Conservation (phyloP, 2,888 invertebrate species). For the Antheraea yamamai region DNA sequence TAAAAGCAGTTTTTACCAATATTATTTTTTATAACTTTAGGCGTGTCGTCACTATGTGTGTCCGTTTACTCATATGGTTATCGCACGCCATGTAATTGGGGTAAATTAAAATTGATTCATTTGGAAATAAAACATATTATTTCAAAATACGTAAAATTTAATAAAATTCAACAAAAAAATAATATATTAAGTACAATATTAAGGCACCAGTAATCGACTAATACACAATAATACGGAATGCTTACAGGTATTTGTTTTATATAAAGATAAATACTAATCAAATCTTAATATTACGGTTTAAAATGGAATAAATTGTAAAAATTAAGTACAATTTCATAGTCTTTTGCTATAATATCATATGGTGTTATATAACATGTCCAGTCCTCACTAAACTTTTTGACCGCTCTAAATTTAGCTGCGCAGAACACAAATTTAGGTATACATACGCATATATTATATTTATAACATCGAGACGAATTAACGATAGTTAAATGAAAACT, state of each 20-base stretch:
- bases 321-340: background rate
- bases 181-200: conserved; percentile 20
- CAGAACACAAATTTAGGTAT: too few relatives aligned
- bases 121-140: conserved; percentile 15
- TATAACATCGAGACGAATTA: background rate
- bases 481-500: background rate
- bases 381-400: background rate
- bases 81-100: too few relatives aligned
- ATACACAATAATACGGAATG: conserved; percentile 17
- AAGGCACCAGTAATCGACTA: conserved; percentile 31
- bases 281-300: background rate
- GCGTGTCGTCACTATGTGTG: too few relatives aligned
- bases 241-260: background rate
- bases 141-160: conserved; percentile 25
- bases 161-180: conserved; percentile 28
- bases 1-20: background rate
- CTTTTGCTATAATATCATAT: background rate
- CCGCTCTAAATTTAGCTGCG: too few relatives aligned
- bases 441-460: too few relatives aligned
- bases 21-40: background rate
- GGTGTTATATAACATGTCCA: background rate
- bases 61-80: too few relatives aligned
- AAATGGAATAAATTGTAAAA: background rate
- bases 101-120: background rate
- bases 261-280: background rate